Evolutionary conservation across 2,888 invertebrate species (phyloP).

Genomic region (Hanleya hanleyi): DNA sequence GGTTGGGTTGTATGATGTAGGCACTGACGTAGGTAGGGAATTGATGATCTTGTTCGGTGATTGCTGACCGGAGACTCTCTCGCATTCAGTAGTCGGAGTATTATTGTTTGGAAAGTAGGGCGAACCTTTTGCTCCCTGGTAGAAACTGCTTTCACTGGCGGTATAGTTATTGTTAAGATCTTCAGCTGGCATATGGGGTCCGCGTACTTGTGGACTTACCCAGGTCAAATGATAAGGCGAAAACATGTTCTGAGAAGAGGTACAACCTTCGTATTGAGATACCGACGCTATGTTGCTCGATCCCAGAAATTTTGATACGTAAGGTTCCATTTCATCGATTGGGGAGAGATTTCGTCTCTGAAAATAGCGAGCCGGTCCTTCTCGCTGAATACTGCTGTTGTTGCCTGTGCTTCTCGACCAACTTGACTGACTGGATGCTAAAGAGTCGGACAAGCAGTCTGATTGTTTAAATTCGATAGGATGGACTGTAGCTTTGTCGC

Average conservation of each 20-base stretch:
- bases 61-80: slow-evolving; percentile 21
- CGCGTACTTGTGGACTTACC: slow-evolving; percentile 34
- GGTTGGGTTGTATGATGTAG: slow-evolving; percentile 25
- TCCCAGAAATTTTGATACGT: not conserved
- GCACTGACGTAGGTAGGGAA: not conserved
- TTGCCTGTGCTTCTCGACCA: slow-evolving; percentile 8
- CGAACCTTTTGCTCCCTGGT: slow-evolving; percentile 34
- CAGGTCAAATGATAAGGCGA: slow-evolving; percentile 55
- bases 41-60: not conserved
- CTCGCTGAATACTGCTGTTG: slow-evolving; percentile 7
- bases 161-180: slow-evolving; percentile 17
- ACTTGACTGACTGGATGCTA: slow-evolving; percentile 23
- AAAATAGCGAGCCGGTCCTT: slow-evolving; percentile 2
- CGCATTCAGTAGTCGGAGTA: slow-evolving; percentile 53
- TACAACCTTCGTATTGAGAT: slow-evolving; percentile 4
- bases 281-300: not conserved
- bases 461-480: slow-evolving; percentile 33
- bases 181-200: slow-evolving; percentile 20
- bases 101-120: slow-evolving; percentile 56
- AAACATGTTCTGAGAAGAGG: slow-evolving; percentile 41
- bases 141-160: slow-evolving; percentile 2
- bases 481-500: slow-evolving; percentile 43
- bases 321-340: slow-evolving; percentile 49
- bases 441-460: slow-evolving; percentile 44
- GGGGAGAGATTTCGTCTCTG: slow-evolving; percentile 45